Base-by-base conservation (phyloP, 2,797 vertebrate species). In the Geotrypetes seraphini region DNA sequence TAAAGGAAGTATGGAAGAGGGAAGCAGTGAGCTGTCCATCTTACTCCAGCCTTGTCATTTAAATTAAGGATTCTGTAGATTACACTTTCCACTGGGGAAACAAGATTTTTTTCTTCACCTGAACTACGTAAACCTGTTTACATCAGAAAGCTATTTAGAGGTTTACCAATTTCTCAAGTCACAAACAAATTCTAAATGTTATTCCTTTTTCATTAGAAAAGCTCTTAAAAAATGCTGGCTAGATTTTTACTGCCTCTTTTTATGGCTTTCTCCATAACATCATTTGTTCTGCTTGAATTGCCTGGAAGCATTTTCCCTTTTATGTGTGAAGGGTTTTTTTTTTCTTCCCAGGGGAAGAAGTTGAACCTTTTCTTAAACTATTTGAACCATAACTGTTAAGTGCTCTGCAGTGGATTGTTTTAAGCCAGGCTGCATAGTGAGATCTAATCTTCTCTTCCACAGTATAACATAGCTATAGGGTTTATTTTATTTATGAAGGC, bases 261-360 rank as follows among this genome's bases (percentile, higher is more conserved):
- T 16, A 3, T 1, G 0, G 31, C 4, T 25, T 53, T 45, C n/a
- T 38, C 25, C 14, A 31, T 48, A 40, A 39, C 4, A 10, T 29
- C 21, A 25, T 39, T 31, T 16, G 23, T 39, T 47, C 26, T 25
- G 26, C 31, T 21, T 17, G 8, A 26, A 12, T 34, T 17, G 26
- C 12, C 13, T 18, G 17, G 17, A 12, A 34, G 22, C 25, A 13
- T 16, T 25, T 20, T 39, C 14, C 10, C 19, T 20, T 20, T n/a
- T 12, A 22, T 10, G 4, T 38, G 25, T 20, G 12, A 28, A 26
- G 12, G 5, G 7, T 15, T 16, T 18, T 28, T 15, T 18, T 12
- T 28, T 33, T 30, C 15, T 30, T 43, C 25, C 18, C 34, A 23
- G 22, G 22, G 21, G 22, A 31, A 16, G 27, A 36, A 29, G 14